Base-by-base conservation (phyloP, 2,113 vertebrate genomes). In the Rhinolophus sinicus region DNA sequence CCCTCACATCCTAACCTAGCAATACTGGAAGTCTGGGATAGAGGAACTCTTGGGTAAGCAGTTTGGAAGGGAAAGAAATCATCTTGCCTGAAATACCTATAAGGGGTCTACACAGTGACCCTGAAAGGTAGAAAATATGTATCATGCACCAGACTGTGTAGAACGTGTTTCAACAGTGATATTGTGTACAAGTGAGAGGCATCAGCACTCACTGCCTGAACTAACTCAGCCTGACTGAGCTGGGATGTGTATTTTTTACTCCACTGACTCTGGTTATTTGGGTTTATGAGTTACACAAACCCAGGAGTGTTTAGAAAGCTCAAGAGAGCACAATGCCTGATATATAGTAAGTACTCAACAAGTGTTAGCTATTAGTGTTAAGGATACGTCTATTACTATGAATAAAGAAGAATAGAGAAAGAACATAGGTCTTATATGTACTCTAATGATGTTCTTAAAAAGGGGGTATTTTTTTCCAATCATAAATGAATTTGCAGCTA, bases 381-480 rank as follows among this genome's bases (percentile, higher is more conserved):
- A 28, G 22, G 16, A 64, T 56, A 13, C 80, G 64, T 58, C 52
- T 47, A 84, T 38, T 75, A 30, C 3, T 82, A 4, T 64, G 56
- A 24, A 44, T 70, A 58, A 28, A 73, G 13, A 60, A 40, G 18
- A 56, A 19, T 9, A 87, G 50, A 35, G 35, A 69, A 87, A 88
- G 16, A 72, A 44, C 1, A 3, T 26, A 64, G 15, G 14, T 80
- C 21, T 83, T 70, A 69, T 14, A 2, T 72, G 11, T 76, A 76
- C 10, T 65, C 33, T 75, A 44, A 64, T 88, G 89, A 65, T 50
- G 15, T 84, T 88, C 38, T 75, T 64, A 54, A 76, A 81, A 76
- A 72, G 58, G 76, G 65, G 44, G 47, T 33, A 30, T 4, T 70
- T 44, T 88, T 94, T 81, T 30, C 58, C 58, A 80, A 75, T 93